These are phyloP conservation scores for Clarias pachynema DNA, from an alignment of 2,797 vertebrate species.

Conservation along the genomic window DNA sequence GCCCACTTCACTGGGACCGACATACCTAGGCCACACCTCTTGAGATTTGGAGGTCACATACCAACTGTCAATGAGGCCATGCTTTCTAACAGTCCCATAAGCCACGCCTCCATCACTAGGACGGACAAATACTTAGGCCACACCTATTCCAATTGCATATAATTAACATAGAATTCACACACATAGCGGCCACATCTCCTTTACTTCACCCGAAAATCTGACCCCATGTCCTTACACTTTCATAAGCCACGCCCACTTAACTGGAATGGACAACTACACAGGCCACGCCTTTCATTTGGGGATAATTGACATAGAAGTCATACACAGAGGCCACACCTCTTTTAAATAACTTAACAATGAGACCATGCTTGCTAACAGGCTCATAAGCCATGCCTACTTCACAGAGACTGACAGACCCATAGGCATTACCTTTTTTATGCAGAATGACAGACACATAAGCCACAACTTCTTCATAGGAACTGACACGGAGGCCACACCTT, in stretches of 20 bases:
- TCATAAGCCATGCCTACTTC: background rate
- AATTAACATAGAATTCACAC: background rate
- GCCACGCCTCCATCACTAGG: background rate
- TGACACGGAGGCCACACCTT: no score
- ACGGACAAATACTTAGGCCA: background rate
- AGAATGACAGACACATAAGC: no score
- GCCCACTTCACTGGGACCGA: background rate
- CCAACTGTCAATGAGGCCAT: no score
- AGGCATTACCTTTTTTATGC: no score
- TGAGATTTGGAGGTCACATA: no score
- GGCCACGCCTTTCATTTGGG: no score
- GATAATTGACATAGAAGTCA: background rate
- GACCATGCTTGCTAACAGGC: no score
- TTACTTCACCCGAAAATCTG: background rate
- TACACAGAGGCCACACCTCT: background rate
- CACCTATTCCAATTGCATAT: no score
- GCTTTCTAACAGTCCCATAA: no score
- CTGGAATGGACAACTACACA: background rate
- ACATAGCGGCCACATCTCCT: background rate
- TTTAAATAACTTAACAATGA: background rate
- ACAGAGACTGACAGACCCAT: background rate
- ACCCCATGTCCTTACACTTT: no score
- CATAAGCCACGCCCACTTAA: background rate
- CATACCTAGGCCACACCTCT: background rate
- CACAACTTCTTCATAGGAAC: no score